phyloP scores from a whole-genome alignment of 2,797 vertebrate genomes.

The Pangasius krempfi region DNA sequence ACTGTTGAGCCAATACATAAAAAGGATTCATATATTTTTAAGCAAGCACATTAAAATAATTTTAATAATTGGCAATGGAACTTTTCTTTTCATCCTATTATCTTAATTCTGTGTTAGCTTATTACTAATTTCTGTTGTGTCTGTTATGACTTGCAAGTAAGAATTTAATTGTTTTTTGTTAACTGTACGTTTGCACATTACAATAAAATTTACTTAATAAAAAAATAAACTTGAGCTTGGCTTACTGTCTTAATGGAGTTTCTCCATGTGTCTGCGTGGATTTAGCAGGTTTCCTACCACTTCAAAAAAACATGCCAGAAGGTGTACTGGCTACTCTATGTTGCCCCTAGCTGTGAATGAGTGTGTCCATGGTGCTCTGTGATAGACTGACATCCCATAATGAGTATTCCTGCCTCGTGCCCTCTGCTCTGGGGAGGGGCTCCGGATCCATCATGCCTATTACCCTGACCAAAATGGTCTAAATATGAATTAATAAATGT shows the following conservation, averaged over 20 bases:
- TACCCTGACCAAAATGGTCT: not conserved
- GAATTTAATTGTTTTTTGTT: not conserved
- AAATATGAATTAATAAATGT: not conserved
- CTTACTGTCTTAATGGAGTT: not conserved
- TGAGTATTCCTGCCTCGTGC: not conserved
- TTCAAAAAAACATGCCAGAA: not conserved
- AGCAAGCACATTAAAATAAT: too few species aligned
- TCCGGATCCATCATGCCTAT: not conserved
- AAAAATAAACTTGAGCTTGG: not conserved
- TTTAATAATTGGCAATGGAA: not conserved
- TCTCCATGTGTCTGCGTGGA: not conserved
- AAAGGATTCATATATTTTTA: too few species aligned
- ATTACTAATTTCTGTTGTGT: not conserved
- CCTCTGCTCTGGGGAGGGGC: not conserved
- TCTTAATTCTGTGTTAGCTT: not conserved
- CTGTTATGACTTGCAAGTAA: not conserved
- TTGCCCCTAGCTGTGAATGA: not conserved
- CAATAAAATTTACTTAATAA: not conserved
- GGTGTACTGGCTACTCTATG: not conserved
- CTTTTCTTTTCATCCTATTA: not conserved
- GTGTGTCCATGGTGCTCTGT: not conserved
- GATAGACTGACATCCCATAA: not conserved
- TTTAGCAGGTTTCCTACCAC: not conserved
- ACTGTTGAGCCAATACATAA: not conserved
- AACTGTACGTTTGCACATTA: not conserved